Evolutionary conservation across 2,113 vertebrate genomes (phyloP).

Genomic region (Hipposideros armiger): DNA sequence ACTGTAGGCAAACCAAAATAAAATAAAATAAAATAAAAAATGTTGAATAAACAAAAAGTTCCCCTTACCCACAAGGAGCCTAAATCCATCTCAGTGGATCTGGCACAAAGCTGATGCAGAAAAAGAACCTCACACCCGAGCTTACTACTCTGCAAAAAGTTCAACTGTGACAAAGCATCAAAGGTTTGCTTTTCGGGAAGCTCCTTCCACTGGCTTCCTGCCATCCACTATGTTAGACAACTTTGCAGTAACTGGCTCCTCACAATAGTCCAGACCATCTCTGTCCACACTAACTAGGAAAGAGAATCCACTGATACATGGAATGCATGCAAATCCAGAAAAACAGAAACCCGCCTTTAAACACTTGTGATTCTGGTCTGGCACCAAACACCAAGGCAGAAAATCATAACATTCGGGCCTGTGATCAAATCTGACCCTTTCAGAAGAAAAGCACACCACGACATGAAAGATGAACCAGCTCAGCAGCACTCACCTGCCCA

Average conservation of each 20-base stretch:
- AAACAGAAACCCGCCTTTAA: slow-evolving; percentile 31
- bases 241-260: background rate
- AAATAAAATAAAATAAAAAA: background rate
- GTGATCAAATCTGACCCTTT: background rate
- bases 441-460: background rate
- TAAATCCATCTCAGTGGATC: slow-evolving; percentile 32
- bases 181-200: slow-evolving; percentile 53
- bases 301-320: background rate
- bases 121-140: background rate
- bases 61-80: background rate
- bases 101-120: slow-evolving; percentile 47
- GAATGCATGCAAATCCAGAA: slow-evolving; percentile 31
- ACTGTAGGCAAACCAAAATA: background rate
- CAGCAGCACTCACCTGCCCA: slow-evolving; percentile 91
- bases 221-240: background rate
- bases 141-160: background rate
- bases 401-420: background rate
- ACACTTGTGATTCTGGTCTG: background rate
- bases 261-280: background rate
- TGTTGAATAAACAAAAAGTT: background rate
- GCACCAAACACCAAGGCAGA: background rate
- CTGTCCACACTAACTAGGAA: slow-evolving; percentile 25
- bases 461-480: background rate
- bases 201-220: background rate
- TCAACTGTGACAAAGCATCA: background rate